Base-by-base conservation (phyloP, 2,797 vertebrate species). In the Agapornis canus region DNA sequence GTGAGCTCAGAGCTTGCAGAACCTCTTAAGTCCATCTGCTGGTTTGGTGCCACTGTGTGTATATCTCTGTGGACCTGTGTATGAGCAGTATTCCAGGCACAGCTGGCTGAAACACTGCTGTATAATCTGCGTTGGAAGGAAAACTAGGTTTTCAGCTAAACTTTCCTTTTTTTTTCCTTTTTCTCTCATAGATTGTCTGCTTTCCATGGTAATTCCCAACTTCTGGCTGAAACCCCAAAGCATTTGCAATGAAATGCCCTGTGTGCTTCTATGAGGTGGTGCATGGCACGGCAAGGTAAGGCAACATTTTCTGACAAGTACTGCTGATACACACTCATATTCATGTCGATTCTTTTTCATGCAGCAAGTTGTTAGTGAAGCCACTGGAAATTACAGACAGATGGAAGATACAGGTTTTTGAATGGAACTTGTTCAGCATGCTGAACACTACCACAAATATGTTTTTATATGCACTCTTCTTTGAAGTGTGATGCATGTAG, bases 361-460 rank as follows among this genome's bases (percentile, higher is more conserved):
- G 82, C 79, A 93, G 80, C 32, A 63, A 94, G 80, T 72, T 94
- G 72, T 69, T 54, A 61, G 89, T 76, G 54, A 71, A 96, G 75
- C 29, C 82, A 79, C 87, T 93, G 79, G 75, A 93, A 96, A 96
- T 83, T 94, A 64, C 42, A 92, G 87, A 64, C 92, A 97, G 95
- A 96, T 90, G 92, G 95, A 90, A 97, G 89, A 91, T 91, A 80
- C 92, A 95, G 76, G 75, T 94, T 96, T 78, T 57, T 94, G 45
- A 81, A 93, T 32, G 92, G 95, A 82, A 72, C 75, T 93, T 90
- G 78, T 57, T 94, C 75, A 91, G 78, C 43, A 49, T 78, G 42
- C 80, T 69, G 91, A 96, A 93, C 81, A 91, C 6, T 60, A 91
- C 90, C 82, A 93, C 91, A 92, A 89, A 45, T 89, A 94, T 94